phyloP scores from a whole-genome alignment of 1,140 invertebrate genomes.

The Lasioglossum albipes region DNA sequence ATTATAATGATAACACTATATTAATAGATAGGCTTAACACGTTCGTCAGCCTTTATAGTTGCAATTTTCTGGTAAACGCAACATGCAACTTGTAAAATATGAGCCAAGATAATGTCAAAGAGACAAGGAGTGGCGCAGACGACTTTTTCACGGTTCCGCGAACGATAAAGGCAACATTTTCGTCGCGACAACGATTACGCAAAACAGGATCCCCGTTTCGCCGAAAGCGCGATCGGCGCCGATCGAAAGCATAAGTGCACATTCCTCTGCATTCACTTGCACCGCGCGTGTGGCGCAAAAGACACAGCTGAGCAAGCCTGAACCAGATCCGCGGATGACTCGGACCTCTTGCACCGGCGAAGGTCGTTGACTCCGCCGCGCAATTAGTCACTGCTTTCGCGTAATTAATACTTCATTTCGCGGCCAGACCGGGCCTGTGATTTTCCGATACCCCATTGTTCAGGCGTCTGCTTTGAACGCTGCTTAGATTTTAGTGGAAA shows the following conservation, averaged over 20 bases:
- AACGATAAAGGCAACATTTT: neutral
- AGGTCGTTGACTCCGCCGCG: conserved; percentile 52
- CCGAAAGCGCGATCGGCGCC: conserved; percentile 10
- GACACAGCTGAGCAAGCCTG: conserved; percentile 31
- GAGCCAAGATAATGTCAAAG: no score
- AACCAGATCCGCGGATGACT: conserved; percentile 21
- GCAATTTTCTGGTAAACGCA: no score
- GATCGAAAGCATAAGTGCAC: conserved; percentile 22
- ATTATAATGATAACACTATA: no score
- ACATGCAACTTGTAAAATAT: no score
- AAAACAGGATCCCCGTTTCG: conserved; percentile 6
- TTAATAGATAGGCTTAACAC: no score
- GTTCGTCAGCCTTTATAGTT: no score
- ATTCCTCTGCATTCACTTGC: conserved; percentile 44
- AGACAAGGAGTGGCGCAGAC: no score
- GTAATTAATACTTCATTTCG: conserved; percentile 48
- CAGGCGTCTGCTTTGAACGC: no score
- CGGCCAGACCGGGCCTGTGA: conserved; percentile 28
- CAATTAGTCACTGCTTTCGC: conserved; percentile 54
- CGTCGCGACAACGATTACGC: neutral
- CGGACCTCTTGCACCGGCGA: conserved; percentile 35
- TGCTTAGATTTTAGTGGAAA: no score
- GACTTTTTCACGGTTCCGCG: neutral
- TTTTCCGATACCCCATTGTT: conserved; percentile 39
- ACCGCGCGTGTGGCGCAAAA: conserved; percentile 29